phyloP scores from a whole-genome alignment of 1,140 invertebrate genomes.

The Nasonia longicornis region DNA sequence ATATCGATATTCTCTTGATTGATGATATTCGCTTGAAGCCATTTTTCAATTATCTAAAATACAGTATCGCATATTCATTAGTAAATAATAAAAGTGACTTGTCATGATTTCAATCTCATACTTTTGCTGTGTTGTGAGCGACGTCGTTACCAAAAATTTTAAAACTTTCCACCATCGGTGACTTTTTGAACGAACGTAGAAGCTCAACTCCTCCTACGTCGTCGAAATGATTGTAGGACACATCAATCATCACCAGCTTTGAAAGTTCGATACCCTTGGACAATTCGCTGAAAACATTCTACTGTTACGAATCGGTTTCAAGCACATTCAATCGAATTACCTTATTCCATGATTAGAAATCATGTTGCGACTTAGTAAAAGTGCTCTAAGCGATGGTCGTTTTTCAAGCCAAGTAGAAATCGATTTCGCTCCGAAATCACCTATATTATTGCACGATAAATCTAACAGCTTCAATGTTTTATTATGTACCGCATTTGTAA shows the following conservation, averaged over 20 bases:
- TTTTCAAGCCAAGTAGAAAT: slow-evolving; percentile 69
- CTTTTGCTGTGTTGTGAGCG: slow-evolving; percentile 60
- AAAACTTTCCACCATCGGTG: slow-evolving; percentile 65
- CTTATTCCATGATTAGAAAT: slow-evolving; percentile 70
- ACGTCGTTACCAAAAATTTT: slow-evolving; percentile 72
- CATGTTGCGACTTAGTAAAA: slow-evolving; percentile 68
- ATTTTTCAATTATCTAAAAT: slow-evolving; percentile 65
- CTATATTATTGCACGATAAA: slow-evolving; percentile 71
- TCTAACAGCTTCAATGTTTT: slow-evolving; percentile 69
- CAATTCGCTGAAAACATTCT: slow-evolving; percentile 59
- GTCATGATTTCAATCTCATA: slow-evolving; percentile 44
- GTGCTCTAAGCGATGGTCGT: slow-evolving; percentile 63
- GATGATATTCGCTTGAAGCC: slow-evolving; percentile 67
- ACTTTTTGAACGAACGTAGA: slow-evolving; percentile 71
- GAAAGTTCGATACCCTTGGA: slow-evolving; percentile 70
- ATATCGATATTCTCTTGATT: slow-evolving; percentile 71
- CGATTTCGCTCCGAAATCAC: slow-evolving; percentile 69
- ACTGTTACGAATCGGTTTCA: slow-evolving; percentile 5
- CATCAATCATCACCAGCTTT: slow-evolving; percentile 69
- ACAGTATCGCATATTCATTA: background rate
- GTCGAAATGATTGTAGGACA: slow-evolving; percentile 70
- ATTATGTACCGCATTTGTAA: slow-evolving; percentile 67
- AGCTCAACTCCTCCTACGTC: slow-evolving; percentile 68
- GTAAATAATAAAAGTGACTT: background rate
- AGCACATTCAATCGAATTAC: slow-evolving; percentile 48